Base-by-base conservation (phyloP, 2,797 vertebrate genomes). In the Paguma larvata region DNA sequence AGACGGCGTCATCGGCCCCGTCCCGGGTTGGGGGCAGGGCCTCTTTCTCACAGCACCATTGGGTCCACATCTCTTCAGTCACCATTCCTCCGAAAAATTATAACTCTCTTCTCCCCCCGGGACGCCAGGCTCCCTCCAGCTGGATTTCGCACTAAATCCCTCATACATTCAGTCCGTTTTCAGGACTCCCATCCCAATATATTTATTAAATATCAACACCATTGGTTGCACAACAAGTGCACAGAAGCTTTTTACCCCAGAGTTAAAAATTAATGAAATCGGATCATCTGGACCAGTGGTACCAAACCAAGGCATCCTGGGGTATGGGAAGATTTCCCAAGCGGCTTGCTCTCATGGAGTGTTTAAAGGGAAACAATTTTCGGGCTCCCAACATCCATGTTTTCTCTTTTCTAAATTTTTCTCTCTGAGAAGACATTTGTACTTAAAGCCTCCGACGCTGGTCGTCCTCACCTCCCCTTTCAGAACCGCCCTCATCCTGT, bases 391-490 rank as follows among this genome's bases (percentile, higher is more conserved):
- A 44, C 2, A 41, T 78, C 56, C 25, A 9, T 79, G 12, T 65
- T 19, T 38, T 72, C 72, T 73, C 67, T 83, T 91, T 85, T 80
- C 78, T 84, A 63, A 56, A 21, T 48, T 75, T 77, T 87, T 68
- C 62, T 96, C 11, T 78, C 83, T 95, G 73, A 96, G 38, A 91
- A 92, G 93, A 19, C 18, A 9, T 94, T 67, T 86, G 13, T 73
- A 21, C 91, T 73, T 82, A 68, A 93, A 83, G 91, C 73, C 63
- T 78, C 91, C 94, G 23, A 85, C 53, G 18, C 25, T 75, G 53
- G 27, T 62, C 91, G 85, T 83, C 75, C 51, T 62, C n/a, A 89
- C 46, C 65, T 78, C 53, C 11, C 44, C 44, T 85, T 80, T 93
- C 67, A 93, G 59, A 91, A 91, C 78, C 59, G n/a, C 90, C 73